Conservation (phyloP, 2,797 vertebrate species). For the Glossophaga mutica region DNA sequence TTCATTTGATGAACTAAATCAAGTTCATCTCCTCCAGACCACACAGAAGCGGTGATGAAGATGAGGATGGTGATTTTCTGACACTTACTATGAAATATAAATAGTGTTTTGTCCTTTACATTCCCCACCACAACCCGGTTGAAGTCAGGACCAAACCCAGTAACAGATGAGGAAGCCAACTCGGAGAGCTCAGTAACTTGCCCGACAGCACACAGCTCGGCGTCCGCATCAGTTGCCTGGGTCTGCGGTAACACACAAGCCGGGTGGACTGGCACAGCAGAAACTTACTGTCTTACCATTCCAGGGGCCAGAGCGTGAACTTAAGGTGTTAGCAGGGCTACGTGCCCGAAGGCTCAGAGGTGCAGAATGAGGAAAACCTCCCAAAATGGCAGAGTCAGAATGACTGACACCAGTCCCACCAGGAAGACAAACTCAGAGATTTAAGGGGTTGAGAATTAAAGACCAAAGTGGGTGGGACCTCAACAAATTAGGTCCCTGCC, state of each 20-base stretch:
- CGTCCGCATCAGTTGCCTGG: background rate
- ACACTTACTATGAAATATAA: background rate
- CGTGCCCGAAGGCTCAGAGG: background rate
- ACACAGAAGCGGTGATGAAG: background rate
- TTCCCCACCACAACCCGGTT: background rate
- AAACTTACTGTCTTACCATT: background rate
- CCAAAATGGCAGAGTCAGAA: background rate
- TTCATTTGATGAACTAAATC: background rate
- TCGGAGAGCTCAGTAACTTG: background rate
- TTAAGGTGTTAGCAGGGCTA: background rate
- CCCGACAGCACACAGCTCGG: background rate
- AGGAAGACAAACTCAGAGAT: background rate
- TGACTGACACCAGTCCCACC: background rate
- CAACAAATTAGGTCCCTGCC: accelerated
- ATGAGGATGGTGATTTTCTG: background rate
- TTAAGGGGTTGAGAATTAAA: background rate
- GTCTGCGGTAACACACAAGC: background rate
- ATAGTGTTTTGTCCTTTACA: background rate
- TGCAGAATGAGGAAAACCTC: background rate
- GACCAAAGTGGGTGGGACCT: background rate
- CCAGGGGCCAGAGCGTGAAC: background rate
- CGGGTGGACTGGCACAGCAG: background rate
- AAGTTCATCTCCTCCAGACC: background rate
- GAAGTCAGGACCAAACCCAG: background rate
- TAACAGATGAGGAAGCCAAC: background rate